Base-by-base conservation (phyloP, 92 coral and sea anemone species). In the Diadumene lineata region DNA sequence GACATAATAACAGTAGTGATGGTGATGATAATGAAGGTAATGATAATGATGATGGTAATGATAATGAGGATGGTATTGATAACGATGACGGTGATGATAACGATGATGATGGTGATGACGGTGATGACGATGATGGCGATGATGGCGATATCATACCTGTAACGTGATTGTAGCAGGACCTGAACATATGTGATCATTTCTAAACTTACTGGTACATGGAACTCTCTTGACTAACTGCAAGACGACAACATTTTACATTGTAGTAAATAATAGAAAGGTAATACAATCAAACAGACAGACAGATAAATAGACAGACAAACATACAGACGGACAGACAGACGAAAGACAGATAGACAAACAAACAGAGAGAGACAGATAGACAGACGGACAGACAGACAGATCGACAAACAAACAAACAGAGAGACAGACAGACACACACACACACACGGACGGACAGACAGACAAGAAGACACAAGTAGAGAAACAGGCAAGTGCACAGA, bases 151-250 rank as follows among this genome's bases (percentile, higher is more conserved):
- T 34, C 82, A 30, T 76, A 94, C 98, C 90, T 79, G 86, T 0
- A 94, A 32, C 17, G 89, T 81, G 69, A 94, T 79, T 31, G 74
- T 79, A 0, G 97, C 97, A 2, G 97, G 92, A 1, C 97, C 97
- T 1, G 64, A 43, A 25, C 97, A 91, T 64, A 64, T 69, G 75
- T 70, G 69, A 21, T 76, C 85, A 6, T 31, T 66, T 16, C 64
- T 80, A 62, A 83, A 73, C 74, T 80, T 90, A 73, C 87, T 81
- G 67, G 87, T 87, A 48, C 97, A 91, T 26, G 97, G 92, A 16
- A 91, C 97, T 60, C 79, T 80, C 31, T 88, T 75, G 6, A 89
- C 92, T 34, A 87, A 64, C 97, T 86, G 22, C 28, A 44, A 81
- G 22, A 58, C 11, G 29, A 58, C 16, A 58, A 17, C 23, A 58